phyloP scores from a whole-genome alignment of 1,140 invertebrate genomes.

The Drosophila grimshawi region DNA sequence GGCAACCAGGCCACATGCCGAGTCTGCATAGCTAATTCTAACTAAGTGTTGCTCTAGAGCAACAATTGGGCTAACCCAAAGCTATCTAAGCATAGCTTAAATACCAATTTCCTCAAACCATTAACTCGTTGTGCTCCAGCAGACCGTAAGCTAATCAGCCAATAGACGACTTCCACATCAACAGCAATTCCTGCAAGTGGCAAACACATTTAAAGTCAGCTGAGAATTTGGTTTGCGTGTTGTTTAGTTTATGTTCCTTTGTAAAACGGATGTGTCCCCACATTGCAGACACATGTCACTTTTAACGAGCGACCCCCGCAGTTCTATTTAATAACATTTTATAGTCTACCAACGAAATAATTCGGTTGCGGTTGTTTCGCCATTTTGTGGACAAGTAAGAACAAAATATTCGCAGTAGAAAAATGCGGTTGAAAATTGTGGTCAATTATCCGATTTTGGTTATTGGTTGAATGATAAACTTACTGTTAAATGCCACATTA shows the following conservation, averaged over 20 bases:
- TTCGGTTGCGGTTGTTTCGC: slow-evolving; percentile 30
- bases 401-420: neutral
- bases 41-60: slow-evolving; percentile 23
- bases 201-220: slow-evolving; percentile 12
- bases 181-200: slow-evolving; percentile 3
- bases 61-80: slow-evolving; percentile 38
- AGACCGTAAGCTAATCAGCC: slow-evolving; percentile 61
- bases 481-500: slow-evolving; percentile 4
- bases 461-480: neutral
- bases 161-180: slow-evolving; percentile 27
- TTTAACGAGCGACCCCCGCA: slow-evolving; percentile 42
- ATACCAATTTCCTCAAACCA: slow-evolving; percentile 34
- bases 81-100: slow-evolving; percentile 15
- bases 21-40: neutral
- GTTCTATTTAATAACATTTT: slow-evolving; percentile 15
- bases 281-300: slow-evolving; percentile 57
- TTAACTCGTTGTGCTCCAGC: slow-evolving; percentile 59
- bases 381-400: slow-evolving; percentile 10
- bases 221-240: slow-evolving; percentile 45
- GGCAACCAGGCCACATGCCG: neutral
- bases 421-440: slow-evolving; percentile 27
- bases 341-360: slow-evolving; percentile 21
- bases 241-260: slow-evolving; percentile 41
- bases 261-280: slow-evolving; percentile 66
- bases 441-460: slow-evolving; percentile 9